These are phyloP conservation scores for Latheticus oryzae DNA, from an alignment of 2,888 invertebrate genomes.

Conservation along the genomic window DNA sequence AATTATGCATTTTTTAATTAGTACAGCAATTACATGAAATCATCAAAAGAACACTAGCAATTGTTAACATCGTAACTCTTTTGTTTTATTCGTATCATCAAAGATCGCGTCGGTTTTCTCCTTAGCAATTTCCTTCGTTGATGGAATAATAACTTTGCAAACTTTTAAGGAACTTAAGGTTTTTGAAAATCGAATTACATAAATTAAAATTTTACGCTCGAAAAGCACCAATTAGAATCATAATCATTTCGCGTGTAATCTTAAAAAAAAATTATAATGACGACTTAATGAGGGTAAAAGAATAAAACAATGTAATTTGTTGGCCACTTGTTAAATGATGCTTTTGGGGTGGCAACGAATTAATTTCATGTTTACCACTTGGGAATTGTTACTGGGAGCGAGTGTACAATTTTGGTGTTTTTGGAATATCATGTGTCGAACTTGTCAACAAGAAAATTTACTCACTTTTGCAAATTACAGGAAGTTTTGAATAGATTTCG, in stretches of 20 bases:
- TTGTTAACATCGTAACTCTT: neutral
- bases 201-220: conserved; percentile 37
- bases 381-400: conserved; percentile 13
- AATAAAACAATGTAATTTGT: conserved; percentile 4
- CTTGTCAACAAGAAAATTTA: too few relatives aligned
- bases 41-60: conserved; percentile 11
- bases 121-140: too few relatives aligned
- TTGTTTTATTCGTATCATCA: too few relatives aligned
- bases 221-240: conserved; percentile 25
- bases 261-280: conserved; percentile 5
- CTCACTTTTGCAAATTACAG: conserved; percentile 2
- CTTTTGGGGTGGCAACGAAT: conserved; percentile 18
- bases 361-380: conserved; percentile 21
- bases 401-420: neutral
- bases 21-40: conserved; percentile 11
- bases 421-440: too few relatives aligned
- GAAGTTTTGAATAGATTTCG: conserved; percentile 7
- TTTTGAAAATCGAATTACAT: conserved; percentile 33
- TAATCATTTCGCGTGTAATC: conserved; percentile 28
- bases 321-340: conserved; percentile 17
- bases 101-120: too few relatives aligned
- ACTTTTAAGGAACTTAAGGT: conserved; percentile 32
- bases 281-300: conserved; percentile 6
- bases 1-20: conserved; percentile 30
- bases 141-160: conserved; percentile 26